phyloP scores from a whole-genome alignment of 2,797 vertebrate species.

The Falco rusticolus region DNA sequence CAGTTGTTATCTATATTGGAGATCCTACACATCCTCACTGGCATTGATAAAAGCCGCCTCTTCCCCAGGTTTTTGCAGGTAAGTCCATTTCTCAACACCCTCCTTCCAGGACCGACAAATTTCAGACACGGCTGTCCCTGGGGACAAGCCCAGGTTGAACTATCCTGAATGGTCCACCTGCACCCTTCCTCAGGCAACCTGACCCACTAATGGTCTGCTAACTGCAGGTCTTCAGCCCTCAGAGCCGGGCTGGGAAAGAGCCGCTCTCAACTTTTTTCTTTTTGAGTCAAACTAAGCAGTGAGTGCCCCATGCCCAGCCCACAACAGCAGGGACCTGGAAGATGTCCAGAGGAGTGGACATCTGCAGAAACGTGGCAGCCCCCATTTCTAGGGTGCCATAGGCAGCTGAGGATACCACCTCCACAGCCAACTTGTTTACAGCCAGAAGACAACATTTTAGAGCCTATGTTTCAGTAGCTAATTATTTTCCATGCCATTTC shows the following conservation, averaged over 20 bases:
- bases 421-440: background rate
- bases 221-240: background rate
- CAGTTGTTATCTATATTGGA: slow-evolving; percentile 89
- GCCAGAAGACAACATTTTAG: background rate
- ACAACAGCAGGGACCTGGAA: background rate
- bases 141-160: background rate
- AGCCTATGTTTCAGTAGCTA: background rate
- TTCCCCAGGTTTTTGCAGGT: slow-evolving; percentile 89
- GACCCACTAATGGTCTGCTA: background rate
- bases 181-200: background rate
- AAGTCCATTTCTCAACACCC: background rate
- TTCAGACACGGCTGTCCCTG: background rate
- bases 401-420: background rate
- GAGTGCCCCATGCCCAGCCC: background rate
- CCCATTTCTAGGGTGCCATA: background rate
- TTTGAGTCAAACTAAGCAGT: background rate
- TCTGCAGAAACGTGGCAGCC: background rate
- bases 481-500: background rate
- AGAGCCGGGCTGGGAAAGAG: background rate
- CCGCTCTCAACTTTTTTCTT: background rate
- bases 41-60: slow-evolving; percentile 84
- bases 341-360: background rate
- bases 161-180: background rate
- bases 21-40: slow-evolving; percentile 87
- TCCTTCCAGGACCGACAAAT: background rate